Base-by-base conservation (phyloP, 2,113 vertebrate genomes). In the Asarcornis scutulata region DNA sequence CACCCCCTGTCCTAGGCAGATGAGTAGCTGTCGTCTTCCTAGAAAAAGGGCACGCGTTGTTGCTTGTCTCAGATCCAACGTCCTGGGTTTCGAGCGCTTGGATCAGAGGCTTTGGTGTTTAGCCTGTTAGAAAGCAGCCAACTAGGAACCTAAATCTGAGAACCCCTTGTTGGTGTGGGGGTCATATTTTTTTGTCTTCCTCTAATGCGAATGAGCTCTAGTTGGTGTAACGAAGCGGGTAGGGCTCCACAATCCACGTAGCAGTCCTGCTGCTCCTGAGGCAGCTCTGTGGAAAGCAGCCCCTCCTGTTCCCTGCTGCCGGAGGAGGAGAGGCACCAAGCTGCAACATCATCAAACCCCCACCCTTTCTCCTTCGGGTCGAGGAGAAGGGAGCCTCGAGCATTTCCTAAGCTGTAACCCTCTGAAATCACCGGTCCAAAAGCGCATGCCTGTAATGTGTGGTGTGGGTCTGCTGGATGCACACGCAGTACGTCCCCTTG, bases 391-490 rank as follows among this genome's bases (percentile, higher is more conserved):
- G 83, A 95, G 44, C 67, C 64, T 83, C 77, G 68, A 91, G 68
- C 60, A 75, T 92, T 81, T 93, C 79, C 82, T 91, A 86, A 96
- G 64, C 42, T n/a, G 89, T 96, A 88, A 92, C 78, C 94, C 59
- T 96, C 89, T 1, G 68, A 92, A 91, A 91, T 80, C 94, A 95
- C 89, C 6, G 66, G 91, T 96, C 96, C 82, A 86, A 96, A 96
- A 97, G 56, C 94, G 97, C 97, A 97, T 98, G 97, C 95, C 96
- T 98, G 96, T 97, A 40, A 87, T 15, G 63, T 97, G 93, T 97
- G 95, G 74, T 97, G 79, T 96, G 95, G 95, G 95, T 96, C 96
- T 95, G 87, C 97, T 96, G 96, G 93, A 97, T 94, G 31, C 89
- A 84, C 89, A 90, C 13, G 40, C 84, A 93, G 50, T 96, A 72